These are phyloP conservation scores for Calephelis virginiensis DNA, from an alignment of 1,140 invertebrate genomes.

Conservation along the genomic window DNA sequence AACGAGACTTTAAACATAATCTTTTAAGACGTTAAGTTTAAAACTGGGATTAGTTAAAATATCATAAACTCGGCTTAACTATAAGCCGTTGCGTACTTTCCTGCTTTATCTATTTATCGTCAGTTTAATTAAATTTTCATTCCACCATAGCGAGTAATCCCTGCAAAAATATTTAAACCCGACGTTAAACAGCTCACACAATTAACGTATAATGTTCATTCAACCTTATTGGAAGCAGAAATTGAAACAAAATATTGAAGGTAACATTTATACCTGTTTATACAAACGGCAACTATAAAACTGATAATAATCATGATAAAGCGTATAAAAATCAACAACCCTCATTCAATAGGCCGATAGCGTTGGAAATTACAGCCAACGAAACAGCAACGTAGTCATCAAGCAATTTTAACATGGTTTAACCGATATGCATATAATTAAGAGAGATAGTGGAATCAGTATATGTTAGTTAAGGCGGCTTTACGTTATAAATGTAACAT, in stretches of 20 bases:
- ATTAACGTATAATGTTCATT: conserved; percentile 32
- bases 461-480: background rate
- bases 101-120: background rate
- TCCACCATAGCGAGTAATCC: conserved; percentile 1
- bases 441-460: background rate
- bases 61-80: background rate
- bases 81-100: background rate
- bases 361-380: conserved; percentile 47
- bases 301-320: conserved; percentile 59
- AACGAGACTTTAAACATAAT: background rate
- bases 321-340: conserved; percentile 61
- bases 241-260: conserved; percentile 51
- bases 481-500: background rate
- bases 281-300: conserved; percentile 57
- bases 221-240: conserved; percentile 37
- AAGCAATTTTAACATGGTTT: conserved; percentile 2
- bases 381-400: conserved; percentile 24
- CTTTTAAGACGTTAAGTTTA: background rate
- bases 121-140: conserved; percentile 12
- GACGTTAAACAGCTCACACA: conserved; percentile 15
- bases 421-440: background rate
- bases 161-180: conserved; percentile 18
- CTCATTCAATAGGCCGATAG: conserved; percentile 52
- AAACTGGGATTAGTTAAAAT: background rate
- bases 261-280: conserved; percentile 56